Evolutionary conservation across 2,888 invertebrate species (phyloP), one percentile per base, ranked within the genome.

Genomic region (Andrena dorsata): DNA sequence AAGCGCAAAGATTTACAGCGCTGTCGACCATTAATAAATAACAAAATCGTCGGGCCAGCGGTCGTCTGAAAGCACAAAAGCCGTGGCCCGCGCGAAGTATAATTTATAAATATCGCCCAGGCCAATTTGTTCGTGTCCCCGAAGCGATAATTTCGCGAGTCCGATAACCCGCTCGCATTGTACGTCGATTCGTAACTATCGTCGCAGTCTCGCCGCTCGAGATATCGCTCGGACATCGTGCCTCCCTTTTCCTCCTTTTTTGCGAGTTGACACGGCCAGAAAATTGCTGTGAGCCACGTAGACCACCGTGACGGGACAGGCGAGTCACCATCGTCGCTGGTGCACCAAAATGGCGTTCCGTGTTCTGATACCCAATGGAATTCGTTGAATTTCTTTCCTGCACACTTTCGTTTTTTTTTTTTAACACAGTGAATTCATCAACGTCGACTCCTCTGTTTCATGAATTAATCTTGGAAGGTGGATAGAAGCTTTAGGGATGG

Each of bases 1-100:
- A 80, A 80, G 80, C 80, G 68, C 10, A 80, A 80, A 72, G 71
- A 80, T 80, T 80, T 80, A 80, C 80, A 49, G 65, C 66, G 80
- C 80, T 47, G 56, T 80, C 66, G 63, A 41, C 66, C 66, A 66
- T 72, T 72, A 80, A 80, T 80, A 80, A 80, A 80, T 80, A 80
- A 80, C 80, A 80, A 80, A 80, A 80, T 80, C 80, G 80, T 80
- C 80, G 80, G 35, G 61, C 66, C 41, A 30, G 47, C 23, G 80
- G 56, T 56, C 72, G 80, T 56, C 58, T 28, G 61, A 72, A 80
- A 72, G 63, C 53, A 80, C 80, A 80, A 80, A 80, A 80, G 80
- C 63, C 72, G 53, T 53, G 66, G 30, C 60, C 65, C 23, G 71
- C 72, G 65, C 23, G 66, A 80, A 79, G 32, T 80, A 80, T 80